Evolutionary conservation across 2,797 vertebrate species (phyloP), one percentile per base, ranked within the genome.

Genomic region (Micropoecilia bifurca): DNA sequence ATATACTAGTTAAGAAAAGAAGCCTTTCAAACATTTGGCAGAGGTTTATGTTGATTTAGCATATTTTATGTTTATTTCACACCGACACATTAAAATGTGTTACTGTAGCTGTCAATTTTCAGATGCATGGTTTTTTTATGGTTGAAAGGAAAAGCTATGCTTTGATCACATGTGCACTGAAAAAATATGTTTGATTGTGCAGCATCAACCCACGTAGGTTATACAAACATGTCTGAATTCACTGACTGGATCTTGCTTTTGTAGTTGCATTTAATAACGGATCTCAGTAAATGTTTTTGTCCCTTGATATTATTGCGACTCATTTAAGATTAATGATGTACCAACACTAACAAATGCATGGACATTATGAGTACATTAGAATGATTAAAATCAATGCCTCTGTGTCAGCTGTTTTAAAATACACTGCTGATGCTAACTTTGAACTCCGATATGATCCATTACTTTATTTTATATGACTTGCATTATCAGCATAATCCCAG

Each of bases 341-440:
- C 16, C 9, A 10, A 30, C 59, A 12, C n/a, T 9, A 30, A 75
- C 53, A 61, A 43, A 22, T 14, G 33, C 41, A 41, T 39, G n/a
- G 43, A 13, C 41, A 59, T 20, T 45, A 75, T 30, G 43, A 43
- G 50, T 57, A 41, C 73, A 74, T 74, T 59, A 59, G 33, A 57
- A 28, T 59, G 16, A 41, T 59, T 45, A 59, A 59, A 74, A 43
- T 45, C 53, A 10, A n/a, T 30, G 39, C 25, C 8, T 59, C 55
- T 61, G 33, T 6, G 20, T 57, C 50, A 41, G 53, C n/a, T 41
- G 41, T n/a, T 74, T 28, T 59, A 10, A 28, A 57, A 55, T 25
- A 20, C 14, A 5, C 7, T 45, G 22, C 25, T 12, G 6, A 41
- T 16, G 25, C 50, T 20, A 20, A 33, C 39, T 57, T 50, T 20